Evolutionary conservation across 2,797 vertebrate species (phyloP), one percentile per base, ranked within the genome.

Genomic region (Dryobates pubescens): DNA sequence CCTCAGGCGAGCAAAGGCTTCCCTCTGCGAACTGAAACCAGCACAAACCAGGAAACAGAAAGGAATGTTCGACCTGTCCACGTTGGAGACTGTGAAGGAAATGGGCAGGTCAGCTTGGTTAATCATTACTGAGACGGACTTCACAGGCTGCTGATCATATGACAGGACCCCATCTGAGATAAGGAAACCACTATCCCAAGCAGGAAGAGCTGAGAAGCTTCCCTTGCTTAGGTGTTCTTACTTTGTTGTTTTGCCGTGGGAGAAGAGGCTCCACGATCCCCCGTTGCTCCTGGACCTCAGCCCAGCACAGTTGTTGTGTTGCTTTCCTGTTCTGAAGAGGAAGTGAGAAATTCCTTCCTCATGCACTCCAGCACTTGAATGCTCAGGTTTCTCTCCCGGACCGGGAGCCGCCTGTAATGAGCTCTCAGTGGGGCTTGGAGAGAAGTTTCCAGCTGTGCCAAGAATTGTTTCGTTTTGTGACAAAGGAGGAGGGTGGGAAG

Each of bases 21-120:
- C 81, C 65, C 29, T 24, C 38, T 3, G 2, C 12, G 17, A 86
- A 82, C 62, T 0, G 62, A 91, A 94, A 92, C 75, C 45, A 54
- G 80, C 8, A 11, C 68, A 91, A 95, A 97, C 94, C 96, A 97
- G 98, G 97, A 98, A 98, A 94, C 93, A 78, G 88, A 83, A 80
- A 89, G 76, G 94, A 96, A 93, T 95, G 95, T 93, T 89, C 74
- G 78, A 73, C 77, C 79, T 86, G 81, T 61, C 67, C 89, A 61
- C 71, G 79, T 95, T 29, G 67, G 93, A 96, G 93, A 64, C 89
- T 95, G 89, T 92, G 96, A 88, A 94, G 91, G 83, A 82, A 93
- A 72, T 54, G 69, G 54, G 54, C 90, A 92, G 54, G 30, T 74
- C 75, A 22, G 68, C 82, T 70, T 94, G 64, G 97, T 97, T 98